Conservation (phyloP, 2,113 vertebrate species). For the Agelaius phoeniceus region DNA sequence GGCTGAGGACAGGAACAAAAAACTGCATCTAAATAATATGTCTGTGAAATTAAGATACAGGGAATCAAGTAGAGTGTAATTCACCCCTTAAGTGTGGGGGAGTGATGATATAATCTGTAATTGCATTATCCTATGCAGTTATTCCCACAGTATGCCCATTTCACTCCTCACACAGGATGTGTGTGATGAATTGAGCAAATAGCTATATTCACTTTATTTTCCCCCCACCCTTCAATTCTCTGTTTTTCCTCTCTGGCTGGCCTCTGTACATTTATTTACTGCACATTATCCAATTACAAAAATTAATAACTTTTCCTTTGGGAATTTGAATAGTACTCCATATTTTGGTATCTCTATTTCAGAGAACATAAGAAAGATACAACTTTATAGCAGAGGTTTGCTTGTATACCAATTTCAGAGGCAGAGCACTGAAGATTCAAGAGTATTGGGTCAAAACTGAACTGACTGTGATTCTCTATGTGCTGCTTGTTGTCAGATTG, state of each 20-base stretch:
- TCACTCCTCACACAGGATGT: background rate
- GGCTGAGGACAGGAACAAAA: background rate
- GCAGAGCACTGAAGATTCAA: background rate
- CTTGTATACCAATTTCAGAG: background rate
- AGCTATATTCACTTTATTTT: background rate
- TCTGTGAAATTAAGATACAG: background rate
- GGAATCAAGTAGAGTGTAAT: background rate
- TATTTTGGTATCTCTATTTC: background rate
- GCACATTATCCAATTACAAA: background rate
- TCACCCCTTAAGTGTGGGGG: background rate
- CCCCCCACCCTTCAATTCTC: background rate
- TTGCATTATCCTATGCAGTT: background rate
- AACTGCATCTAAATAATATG: rapidly evolving
- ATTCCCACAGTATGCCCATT: background rate
- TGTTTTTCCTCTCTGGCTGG: background rate
- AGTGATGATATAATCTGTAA: background rate
- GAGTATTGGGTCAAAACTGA: background rate
- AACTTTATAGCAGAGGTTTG: background rate
- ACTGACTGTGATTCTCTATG: background rate
- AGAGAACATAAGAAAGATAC: background rate
- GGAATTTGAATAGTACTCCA: background rate
- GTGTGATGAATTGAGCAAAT: background rate
- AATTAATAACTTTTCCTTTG: background rate
- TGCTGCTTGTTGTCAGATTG: background rate
- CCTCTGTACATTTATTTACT: background rate